Conservation (phyloP, 2,797 vertebrate species). For the Pogoniulus pusillus region DNA sequence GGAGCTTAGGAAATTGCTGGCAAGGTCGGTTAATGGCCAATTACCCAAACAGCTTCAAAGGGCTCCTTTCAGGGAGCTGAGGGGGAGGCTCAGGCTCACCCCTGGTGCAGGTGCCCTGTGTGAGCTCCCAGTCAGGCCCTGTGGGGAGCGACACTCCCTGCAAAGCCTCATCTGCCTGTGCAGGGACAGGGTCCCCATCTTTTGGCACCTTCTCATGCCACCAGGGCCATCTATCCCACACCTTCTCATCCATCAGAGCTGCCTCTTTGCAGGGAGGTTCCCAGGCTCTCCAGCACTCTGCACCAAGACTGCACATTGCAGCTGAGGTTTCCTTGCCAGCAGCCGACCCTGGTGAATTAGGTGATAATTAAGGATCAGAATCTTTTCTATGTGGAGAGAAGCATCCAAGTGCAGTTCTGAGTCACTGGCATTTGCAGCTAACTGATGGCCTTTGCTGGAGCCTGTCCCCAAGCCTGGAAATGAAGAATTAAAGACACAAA, state of each 20-base stretch:
- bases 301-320: too few species aligned
- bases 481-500: too few species aligned
- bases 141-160: not conserved
- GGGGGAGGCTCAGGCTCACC: not conserved
- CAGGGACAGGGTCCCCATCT: accelerated
- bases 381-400: too few species aligned
- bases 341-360: too few species aligned
- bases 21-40: accelerated
- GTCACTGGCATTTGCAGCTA: too few species aligned
- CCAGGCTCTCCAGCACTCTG: not conserved
- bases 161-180: not conserved
- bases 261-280: not conserved
- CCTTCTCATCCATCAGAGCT: accelerated
- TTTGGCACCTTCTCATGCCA: not conserved
- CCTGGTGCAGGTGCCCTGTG: not conserved
- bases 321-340: too few species aligned
- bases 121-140: not conserved
- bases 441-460: too few species aligned
- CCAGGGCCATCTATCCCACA: not conserved
- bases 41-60: not conserved
- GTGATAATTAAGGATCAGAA: too few species aligned
- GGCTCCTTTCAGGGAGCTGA: not conserved
- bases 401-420: too few species aligned
- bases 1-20: not conserved
- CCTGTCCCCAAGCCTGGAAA: too few species aligned